Evolutionary conservation across 2,113 vertebrate genomes (phyloP), one percentile per base, ranked within the genome.

Genomic region (Zosterops japonicus): DNA sequence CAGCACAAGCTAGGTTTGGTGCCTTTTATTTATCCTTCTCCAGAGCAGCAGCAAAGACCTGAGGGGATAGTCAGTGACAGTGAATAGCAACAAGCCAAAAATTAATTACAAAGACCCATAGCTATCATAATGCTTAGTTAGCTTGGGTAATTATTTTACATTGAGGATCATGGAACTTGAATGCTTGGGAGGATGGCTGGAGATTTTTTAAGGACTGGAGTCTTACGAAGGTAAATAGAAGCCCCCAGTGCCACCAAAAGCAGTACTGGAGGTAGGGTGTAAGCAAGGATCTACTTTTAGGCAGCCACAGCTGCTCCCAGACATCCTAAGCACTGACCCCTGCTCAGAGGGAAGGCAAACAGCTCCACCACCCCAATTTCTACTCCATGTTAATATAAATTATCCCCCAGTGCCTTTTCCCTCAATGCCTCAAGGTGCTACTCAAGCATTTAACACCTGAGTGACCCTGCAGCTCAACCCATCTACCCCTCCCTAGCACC

Each of bases 381-480:
- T 75, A 65, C 17, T 25, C 15, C 1, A 0, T 5, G 1, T 23
- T 31, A 33, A 47, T 19, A 33, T 2, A 20, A 80, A 57, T 42
- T 80, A 22, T 39, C 14, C 27, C 75, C 31, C 23, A 16, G 13
- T 49, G 12, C 33, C 36, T 27, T 68, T 79, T 83, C 31, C 16
- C 29, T 60, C 44, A 24, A 4, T 47, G 61, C 17, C 67, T 71
- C 36, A 33, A 36, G 27, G 49, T 16, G 56, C 59, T 60, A 25
- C 35, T 59, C 20, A 56, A 46, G 41, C 27, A 31, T 83, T 79
- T 63, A 64, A 31, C 19, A 13, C 29, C 33, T 7, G 12, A 50
- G 35, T 67, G 46, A 33, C 23, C 55, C 69, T 0, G 0, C 2
- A 22, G 35, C 28, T 59, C 19, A 4, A 64, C 13, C 2, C 1